phyloP scores from a whole-genome alignment of 1,140 invertebrate species.

The Venustaconcha ellipsiformis region DNA sequence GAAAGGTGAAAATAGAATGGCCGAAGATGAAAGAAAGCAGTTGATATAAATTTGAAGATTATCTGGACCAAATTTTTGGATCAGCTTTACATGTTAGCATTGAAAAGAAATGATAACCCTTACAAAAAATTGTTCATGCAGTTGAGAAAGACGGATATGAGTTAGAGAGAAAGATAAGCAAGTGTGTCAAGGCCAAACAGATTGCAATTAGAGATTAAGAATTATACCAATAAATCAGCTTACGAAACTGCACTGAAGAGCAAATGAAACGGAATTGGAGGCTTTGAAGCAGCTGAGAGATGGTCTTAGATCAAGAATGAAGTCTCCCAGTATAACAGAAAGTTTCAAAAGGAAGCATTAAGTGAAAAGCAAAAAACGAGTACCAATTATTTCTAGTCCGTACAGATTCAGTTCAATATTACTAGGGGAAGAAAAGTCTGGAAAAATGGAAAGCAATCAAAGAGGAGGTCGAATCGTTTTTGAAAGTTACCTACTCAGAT shows the following conservation, averaged over 20 bases:
- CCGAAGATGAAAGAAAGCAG: too few relatives aligned
- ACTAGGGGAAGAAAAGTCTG: conserved; percentile 17
- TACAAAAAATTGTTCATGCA: too few relatives aligned
- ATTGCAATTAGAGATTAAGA: too few relatives aligned
- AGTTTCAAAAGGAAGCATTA: conserved; percentile 4
- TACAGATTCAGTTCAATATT: conserved; percentile 14
- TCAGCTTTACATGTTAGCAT: too few relatives aligned
- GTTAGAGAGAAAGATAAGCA: too few relatives aligned
- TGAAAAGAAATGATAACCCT: too few relatives aligned
- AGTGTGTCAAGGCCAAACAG: too few relatives aligned
- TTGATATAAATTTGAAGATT: too few relatives aligned
- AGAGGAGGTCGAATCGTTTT: conserved; percentile 14
- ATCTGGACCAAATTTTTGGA: too few relatives aligned
- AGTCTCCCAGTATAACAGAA: conserved; percentile 12
- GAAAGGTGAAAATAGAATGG: too few relatives aligned
- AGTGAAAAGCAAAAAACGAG: conserved; percentile 5
- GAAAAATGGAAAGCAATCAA: conserved; percentile 7
- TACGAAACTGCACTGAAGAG: background rate
- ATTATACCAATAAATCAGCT: too few relatives aligned
- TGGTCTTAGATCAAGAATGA: conserved; percentile 12
- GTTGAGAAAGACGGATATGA: too few relatives aligned
- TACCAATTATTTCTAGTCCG: conserved; percentile 5
- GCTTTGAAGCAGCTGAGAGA: conserved; percentile 13
- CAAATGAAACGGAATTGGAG: background rate
- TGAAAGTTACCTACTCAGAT: conserved; percentile 16